Conservation (phyloP, 1,140 invertebrate genomes). For the Heterodera carotae region DNA sequence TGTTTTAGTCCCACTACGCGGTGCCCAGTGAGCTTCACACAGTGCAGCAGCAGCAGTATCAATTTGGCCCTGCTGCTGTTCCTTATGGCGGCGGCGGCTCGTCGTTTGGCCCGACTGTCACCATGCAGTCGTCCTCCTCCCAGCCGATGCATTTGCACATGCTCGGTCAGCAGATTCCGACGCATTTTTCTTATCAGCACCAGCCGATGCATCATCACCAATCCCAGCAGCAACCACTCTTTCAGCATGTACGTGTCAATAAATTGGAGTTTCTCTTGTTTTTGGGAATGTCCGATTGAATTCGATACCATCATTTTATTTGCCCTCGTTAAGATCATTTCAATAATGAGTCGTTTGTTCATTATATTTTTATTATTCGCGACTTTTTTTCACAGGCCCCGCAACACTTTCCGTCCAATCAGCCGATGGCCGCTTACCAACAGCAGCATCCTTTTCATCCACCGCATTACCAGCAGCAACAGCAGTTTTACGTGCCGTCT, state of each 20-base stretch:
- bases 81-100: neutral
- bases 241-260: constrained; percentile 10
- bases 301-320: too few species aligned
- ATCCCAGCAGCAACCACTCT: constrained; percentile 12
- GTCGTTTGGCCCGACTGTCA: neutral
- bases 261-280: neutral
- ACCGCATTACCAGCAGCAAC: too few species aligned
- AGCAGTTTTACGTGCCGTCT: neutral
- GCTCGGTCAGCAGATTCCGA: constrained; percentile 47
- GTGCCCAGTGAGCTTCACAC: constrained; percentile 8
- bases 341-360: too few species aligned
- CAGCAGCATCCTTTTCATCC: too few species aligned
- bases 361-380: too few species aligned
- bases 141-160: constrained; percentile 42
- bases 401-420: neutral
- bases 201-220: constrained; percentile 37
- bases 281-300: too few species aligned
- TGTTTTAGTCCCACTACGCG: constrained; percentile 12
- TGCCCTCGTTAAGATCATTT: too few species aligned
- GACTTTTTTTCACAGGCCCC: too few species aligned
- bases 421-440: neutral
- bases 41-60: constrained; percentile 12
- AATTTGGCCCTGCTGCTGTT: constrained; percentile 8
- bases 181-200: constrained; percentile 29
- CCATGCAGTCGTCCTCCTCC: constrained; percentile 36